Conservation (phyloP, 2,888 invertebrate genomes). For the Idaea aversata region DNA sequence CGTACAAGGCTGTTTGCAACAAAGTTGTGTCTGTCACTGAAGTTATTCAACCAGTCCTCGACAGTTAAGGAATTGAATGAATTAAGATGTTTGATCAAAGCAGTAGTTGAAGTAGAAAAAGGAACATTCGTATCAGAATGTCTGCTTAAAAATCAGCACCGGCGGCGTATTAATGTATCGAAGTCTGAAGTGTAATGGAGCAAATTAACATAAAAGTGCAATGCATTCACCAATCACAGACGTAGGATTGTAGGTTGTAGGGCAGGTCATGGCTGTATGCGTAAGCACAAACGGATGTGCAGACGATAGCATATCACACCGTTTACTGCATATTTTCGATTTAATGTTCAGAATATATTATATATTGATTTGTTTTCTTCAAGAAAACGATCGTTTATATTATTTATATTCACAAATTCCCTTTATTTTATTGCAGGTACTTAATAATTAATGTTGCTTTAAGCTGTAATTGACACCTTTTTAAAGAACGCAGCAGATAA, state of each 20-base stretch:
- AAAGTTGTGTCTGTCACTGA: background rate
- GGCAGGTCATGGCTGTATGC: slow-evolving; percentile 77
- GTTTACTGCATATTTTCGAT: slow-evolving; percentile 32
- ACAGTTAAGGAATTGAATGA: background rate
- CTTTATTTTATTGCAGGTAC: background rate
- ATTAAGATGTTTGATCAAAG: background rate
- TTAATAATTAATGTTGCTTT: background rate
- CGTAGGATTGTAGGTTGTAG: slow-evolving; percentile 68
- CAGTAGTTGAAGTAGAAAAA: slow-evolving; percentile 8
- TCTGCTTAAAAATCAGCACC: slow-evolving; percentile 12
- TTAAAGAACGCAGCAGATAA: slow-evolving; percentile 11
- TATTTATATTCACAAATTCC: background rate
- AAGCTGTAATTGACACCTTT: background rate
- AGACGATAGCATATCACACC: slow-evolving; percentile 63
- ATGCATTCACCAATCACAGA: slow-evolving; percentile 56
- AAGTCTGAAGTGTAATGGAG: slow-evolving; percentile 26
- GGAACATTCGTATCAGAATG: slow-evolving; percentile 12
- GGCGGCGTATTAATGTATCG: slow-evolving; percentile 13
- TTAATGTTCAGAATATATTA: slow-evolving; percentile 28
- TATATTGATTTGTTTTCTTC: slow-evolving; percentile 14
- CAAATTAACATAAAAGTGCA: slow-evolving; percentile 52
- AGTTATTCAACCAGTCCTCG: background rate
- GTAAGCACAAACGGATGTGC: slow-evolving; percentile 73
- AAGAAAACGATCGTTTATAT: slow-evolving; percentile 1
- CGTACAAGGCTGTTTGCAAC: background rate